Evolutionary conservation across 1,140 invertebrate species (phyloP), one percentile per base, ranked within the genome.

Genomic region (Drosophila repletoides): DNA sequence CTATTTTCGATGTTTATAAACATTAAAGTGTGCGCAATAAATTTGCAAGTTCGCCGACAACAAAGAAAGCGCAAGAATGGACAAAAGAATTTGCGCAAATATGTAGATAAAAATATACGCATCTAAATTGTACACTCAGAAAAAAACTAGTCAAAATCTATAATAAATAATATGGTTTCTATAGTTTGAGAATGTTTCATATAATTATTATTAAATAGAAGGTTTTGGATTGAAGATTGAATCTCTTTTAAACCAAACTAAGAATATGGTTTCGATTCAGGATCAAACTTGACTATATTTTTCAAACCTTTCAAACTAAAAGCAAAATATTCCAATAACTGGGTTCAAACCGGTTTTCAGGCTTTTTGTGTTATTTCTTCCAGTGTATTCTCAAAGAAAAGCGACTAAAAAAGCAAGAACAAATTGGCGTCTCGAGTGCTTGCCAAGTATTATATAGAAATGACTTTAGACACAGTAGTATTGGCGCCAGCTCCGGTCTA

Each of bases 1-100:
- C 9, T 15, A 52, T 45, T 49, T 46, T 40, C 5, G 31, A 56
- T 77, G 72, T 83, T 83, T 83, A 69, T 67, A 81, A 70, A 77
- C 56, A 81, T 66, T 72, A 28, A 38, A 24, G 66, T 59, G 49
- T 65, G 60, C 55, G 55, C 73, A 61, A 66, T 76, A 70, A 83
- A 73, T 73, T 72, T 43, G 63, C 52, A 46, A 61, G 45, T 61
- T 26, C 24, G 9, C 40, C 45, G 56, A 61, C 56, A 60, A 67
- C 56, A 67, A 74, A 56, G 28, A 67, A 69, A 69, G 75, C 64
- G 53, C 36, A 65, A 55, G 55, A 73, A 65, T 58, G 31, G 69
- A 70, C 64, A 53, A 31, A 65, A 55, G 55, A 73, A 65, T 58
- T 26, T 65, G 64, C 36, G 45, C 53, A 45, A 60, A 61, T 55